Conservation (phyloP, 2,113 vertebrate species). For the Oryzias woworae region DNA sequence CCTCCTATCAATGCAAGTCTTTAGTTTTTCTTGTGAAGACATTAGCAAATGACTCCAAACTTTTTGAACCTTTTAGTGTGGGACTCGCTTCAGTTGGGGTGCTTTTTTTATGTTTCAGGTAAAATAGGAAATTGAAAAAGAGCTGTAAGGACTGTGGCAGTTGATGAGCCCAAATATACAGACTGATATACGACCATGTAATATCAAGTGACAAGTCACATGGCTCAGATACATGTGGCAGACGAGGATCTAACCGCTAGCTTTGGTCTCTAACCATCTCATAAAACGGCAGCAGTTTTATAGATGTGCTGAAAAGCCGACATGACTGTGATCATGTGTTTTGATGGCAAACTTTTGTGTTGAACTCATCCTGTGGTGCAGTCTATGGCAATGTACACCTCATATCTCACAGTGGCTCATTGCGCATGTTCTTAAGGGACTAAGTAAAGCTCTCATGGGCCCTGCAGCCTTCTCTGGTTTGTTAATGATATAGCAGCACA, state of each 20-base stretch:
- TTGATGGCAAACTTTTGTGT: conserved; percentile 10
- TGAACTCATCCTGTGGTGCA: conserved; percentile 5
- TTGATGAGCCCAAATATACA: conserved; percentile 4
- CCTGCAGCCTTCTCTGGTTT: conserved; percentile 38
- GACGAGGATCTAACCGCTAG: conserved; percentile 2
- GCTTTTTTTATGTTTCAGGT: no score
- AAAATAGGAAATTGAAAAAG: no score
- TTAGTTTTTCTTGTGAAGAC: no score
- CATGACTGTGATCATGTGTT: not conserved
- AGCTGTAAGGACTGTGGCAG: no score
- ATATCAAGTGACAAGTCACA: conserved; percentile 23
- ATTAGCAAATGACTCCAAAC: no score
- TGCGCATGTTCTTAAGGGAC: conserved; percentile 29
- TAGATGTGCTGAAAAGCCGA: not conserved
- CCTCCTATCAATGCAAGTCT: no score
- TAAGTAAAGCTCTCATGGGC: conserved; percentile 19
- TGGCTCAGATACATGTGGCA: conserved; percentile 9
- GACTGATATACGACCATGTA: conserved; percentile 8
- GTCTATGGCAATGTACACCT: conserved; percentile 12
- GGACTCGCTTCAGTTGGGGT: no score
- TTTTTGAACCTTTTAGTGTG: no score
- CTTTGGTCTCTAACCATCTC: conserved; percentile 7
- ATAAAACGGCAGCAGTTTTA: not conserved
- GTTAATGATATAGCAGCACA: conserved; percentile 65
- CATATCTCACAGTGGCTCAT: conserved; percentile 21